phyloP scores from a whole-genome alignment of 2,888 invertebrate genomes.

The Silvanus unidentatus region DNA sequence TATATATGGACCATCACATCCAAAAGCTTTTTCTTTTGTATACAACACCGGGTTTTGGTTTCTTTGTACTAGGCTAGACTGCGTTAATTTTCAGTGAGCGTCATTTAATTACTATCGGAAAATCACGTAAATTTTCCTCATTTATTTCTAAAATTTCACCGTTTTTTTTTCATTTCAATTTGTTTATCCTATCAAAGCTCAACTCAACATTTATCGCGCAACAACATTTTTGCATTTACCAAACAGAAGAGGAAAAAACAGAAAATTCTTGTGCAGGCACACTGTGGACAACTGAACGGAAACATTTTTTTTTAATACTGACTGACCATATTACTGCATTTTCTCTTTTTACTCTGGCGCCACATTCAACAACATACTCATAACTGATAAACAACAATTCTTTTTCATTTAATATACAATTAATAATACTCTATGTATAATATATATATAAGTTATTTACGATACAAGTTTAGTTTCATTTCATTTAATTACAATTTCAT shows the following conservation, averaged over 20 bases:
- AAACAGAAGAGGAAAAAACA: no score
- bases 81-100: slow-evolving; percentile 9
- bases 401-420: slow-evolving; percentile 42
- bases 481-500: no score
- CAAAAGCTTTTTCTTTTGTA: slow-evolving; percentile 36
- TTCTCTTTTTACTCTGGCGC: slow-evolving; percentile 21
- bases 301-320: slow-evolving; percentile 42
- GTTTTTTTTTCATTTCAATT: no score
- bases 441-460: slow-evolving; percentile 33
- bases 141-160: background rate
- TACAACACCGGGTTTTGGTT: slow-evolving; percentile 25
- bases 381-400: slow-evolving; percentile 40
- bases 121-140: background rate
- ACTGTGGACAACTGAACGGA: slow-evolving; percentile 35
- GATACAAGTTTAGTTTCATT: slow-evolving; percentile 35
- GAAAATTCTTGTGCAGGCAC: slow-evolving; percentile 39
- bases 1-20: slow-evolving; percentile 32
- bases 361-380: slow-evolving; percentile 41
- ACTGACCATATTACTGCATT: slow-evolving; percentile 30
- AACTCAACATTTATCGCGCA: no score
- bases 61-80: slow-evolving; percentile 23
- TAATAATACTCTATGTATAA: slow-evolving; percentile 40
- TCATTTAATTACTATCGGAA: background rate
- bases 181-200: no score
- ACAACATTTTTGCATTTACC: no score